phyloP scores from a whole-genome alignment of 2,888 invertebrate species.

The Troilus luridus region DNA sequence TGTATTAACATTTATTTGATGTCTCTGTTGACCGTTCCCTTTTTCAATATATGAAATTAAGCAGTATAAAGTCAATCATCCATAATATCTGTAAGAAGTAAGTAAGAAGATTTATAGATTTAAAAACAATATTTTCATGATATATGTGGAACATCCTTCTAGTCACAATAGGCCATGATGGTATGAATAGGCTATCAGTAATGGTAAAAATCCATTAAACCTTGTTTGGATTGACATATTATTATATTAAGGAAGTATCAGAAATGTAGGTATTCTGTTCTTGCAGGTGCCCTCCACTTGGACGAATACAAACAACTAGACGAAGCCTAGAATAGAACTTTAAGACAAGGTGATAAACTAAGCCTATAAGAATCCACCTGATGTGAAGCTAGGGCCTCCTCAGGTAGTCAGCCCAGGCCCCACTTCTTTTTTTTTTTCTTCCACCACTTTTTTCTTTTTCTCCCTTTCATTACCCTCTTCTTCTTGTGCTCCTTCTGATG shows the following conservation, averaged over 20 bases:
- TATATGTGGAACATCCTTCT: not conserved
- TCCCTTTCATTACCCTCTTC: slow-evolving; percentile 41
- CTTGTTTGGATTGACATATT: not conserved
- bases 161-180: not conserved
- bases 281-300: not conserved
- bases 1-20: too few relatives aligned
- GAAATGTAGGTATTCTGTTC: too few relatives aligned
- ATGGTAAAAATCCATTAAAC: not conserved
- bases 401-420: slow-evolving; percentile 19
- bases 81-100: too few relatives aligned
- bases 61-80: too few relatives aligned
- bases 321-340: not conserved
- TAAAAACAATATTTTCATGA: too few relatives aligned
- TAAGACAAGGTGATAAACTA: not conserved
- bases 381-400: slow-evolving; percentile 8
- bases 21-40: too few relatives aligned
- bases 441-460: slow-evolving; percentile 25
- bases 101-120: too few relatives aligned
- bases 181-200: not conserved
- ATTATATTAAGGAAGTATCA: too few relatives aligned
- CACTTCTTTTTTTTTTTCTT: not conserved
- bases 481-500: slow-evolving; percentile 17
- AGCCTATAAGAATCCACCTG: slow-evolving; percentile 41
- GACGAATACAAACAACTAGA: not conserved
- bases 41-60: too few relatives aligned